Evolutionary conservation across 1,140 invertebrate genomes (phyloP).

Genomic region (Anoplophora glabripennis): DNA sequence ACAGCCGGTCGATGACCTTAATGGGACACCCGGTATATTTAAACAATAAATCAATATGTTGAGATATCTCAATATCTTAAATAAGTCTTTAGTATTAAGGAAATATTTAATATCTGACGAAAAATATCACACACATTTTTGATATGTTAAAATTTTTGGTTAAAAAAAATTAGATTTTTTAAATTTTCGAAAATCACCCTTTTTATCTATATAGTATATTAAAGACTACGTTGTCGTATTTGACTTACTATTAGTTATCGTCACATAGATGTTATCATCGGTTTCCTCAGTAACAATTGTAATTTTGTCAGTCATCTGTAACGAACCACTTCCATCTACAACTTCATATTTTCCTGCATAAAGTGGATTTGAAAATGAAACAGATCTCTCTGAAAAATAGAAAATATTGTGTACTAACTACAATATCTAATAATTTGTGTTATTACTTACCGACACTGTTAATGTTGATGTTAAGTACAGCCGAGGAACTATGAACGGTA

Average conservation of each 20-base stretch:
- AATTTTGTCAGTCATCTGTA: background rate
- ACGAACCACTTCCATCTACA: background rate
- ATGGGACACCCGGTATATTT: too few species aligned
- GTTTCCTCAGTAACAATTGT: background rate
- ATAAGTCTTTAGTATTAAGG: too few species aligned
- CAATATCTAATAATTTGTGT: too few species aligned
- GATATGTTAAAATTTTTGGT: too few species aligned
- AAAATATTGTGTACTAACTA: background rate
- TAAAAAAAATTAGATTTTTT: too few species aligned
- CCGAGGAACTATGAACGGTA: too few species aligned
- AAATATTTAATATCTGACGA: background rate
- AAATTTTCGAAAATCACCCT: too few species aligned
- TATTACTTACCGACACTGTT: too few species aligned
- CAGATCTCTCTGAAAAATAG: background rate
- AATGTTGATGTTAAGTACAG: too few species aligned
- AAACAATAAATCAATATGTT: too few species aligned
- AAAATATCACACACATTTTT: background rate
- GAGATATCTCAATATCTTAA: too few species aligned
- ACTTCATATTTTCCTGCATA: conserved; percentile 11
- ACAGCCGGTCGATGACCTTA: too few species aligned
- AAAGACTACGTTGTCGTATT: background rate
- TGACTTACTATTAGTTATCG: conserved; percentile 1
- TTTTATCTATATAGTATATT: background rate
- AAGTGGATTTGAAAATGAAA: background rate
- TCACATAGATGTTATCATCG: background rate